Evolutionary conservation across 2,113 vertebrate genomes (phyloP).

Genomic region (Sitta europaea): DNA sequence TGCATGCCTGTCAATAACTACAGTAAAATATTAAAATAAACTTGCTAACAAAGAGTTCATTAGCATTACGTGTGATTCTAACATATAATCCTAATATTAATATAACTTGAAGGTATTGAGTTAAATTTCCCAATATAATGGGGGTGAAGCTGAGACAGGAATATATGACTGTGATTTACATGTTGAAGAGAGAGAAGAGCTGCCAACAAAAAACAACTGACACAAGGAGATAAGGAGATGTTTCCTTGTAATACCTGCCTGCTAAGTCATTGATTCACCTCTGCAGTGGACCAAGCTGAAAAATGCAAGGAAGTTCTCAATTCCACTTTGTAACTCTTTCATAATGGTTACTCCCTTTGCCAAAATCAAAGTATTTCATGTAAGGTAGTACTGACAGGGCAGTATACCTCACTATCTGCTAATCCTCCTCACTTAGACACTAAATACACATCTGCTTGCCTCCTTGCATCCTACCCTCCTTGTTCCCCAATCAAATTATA

Average conservation of each 20-base stretch:
- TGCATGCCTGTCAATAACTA: not conserved
- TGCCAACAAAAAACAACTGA: not conserved
- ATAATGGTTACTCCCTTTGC: not conserved
- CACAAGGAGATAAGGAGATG: not conserved
- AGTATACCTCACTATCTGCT: not conserved
- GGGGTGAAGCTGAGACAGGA: not conserved
- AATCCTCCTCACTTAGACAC: rapidly evolving
- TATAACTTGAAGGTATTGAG: not conserved
- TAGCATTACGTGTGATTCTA: not conserved
- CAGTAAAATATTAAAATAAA: conserved; percentile 10
- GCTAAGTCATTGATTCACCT: not conserved
- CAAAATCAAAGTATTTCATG: not conserved
- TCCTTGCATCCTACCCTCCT: not conserved
- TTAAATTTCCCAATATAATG: not conserved
- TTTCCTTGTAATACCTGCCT: not conserved
- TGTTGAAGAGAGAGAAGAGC: not conserved
- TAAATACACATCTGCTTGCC: not conserved
- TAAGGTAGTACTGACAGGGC: not conserved
- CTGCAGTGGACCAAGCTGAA: rapidly evolving
- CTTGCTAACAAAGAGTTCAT: not conserved
- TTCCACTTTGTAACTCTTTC: not conserved
- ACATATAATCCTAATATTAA: not conserved
- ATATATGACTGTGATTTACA: not conserved
- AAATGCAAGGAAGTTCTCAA: not conserved
- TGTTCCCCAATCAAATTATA: not conserved